Conservation (phyloP, 2,888 invertebrate species). For the Lasioglossum oenotherae region DNA sequence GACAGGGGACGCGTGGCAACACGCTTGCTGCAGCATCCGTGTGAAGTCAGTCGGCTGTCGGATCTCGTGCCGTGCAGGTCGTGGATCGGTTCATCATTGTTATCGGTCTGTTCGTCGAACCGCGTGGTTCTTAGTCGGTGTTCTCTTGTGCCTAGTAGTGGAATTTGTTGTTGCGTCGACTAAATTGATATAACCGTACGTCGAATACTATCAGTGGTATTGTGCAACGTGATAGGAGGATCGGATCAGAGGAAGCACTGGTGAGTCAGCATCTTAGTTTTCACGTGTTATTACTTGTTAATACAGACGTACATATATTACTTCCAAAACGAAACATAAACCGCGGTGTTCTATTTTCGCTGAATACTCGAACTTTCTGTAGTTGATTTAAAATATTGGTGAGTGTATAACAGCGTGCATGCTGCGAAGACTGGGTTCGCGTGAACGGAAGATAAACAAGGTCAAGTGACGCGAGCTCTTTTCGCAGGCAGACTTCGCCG, state of each 20-base stretch:
- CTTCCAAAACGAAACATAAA: background rate
- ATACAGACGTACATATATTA: too few relatives aligned
- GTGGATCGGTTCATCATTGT: background rate
- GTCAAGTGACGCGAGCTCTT: constrained; percentile 33
- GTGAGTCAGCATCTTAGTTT: constrained; percentile 45
- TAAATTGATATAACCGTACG: background rate
- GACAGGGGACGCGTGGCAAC: constrained; percentile 49
- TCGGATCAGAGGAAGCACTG: constrained; percentile 10
- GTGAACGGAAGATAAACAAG: constrained; percentile 11
- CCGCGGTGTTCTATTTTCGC: background rate
- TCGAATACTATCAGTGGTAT: background rate
- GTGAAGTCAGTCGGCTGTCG: constrained; percentile 67
- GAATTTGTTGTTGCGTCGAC: background rate
- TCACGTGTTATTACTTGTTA: constrained; percentile 8
- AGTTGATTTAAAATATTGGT: background rate
- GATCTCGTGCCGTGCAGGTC: constrained; percentile 58
- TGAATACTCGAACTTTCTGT: background rate
- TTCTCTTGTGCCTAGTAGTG: constrained; percentile 30
- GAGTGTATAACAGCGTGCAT: background rate
- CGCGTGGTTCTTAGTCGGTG: constrained; percentile 41
- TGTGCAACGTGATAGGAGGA: constrained; percentile 28
- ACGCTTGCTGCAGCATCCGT: constrained; percentile 69
- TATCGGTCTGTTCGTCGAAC: background rate
- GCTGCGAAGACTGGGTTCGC: background rate
- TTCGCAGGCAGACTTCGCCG: background rate